These are phyloP conservation scores for Asteroscopus sphinx DNA, from an alignment of 2,888 invertebrate species.

Conservation along the genomic window DNA sequence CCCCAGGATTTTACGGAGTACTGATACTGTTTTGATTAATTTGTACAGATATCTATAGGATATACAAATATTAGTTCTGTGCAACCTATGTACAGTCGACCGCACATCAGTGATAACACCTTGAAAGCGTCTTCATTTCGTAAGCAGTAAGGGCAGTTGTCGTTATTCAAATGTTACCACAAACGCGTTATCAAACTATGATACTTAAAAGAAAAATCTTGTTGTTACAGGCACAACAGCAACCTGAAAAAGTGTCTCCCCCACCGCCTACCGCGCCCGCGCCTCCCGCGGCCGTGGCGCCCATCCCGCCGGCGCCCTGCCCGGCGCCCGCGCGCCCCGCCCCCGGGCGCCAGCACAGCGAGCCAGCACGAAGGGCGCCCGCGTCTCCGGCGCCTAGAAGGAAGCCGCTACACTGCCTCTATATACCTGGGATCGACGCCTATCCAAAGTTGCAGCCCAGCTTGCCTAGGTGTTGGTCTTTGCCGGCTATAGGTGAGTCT, in stretches of 20 bases:
- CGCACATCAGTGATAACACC: too few relatives aligned
- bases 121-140: too few relatives aligned
- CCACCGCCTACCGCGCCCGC: slow-evolving; percentile 20
- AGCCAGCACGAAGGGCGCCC: slow-evolving; percentile 15
- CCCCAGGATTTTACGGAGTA: too few relatives aligned
- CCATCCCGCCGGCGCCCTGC: slow-evolving; percentile 9
- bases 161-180: too few relatives aligned
- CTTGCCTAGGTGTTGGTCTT: slow-evolving; percentile 93
- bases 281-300: slow-evolving; percentile 1
- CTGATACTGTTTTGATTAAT: too few relatives aligned
- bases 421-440: slow-evolving; percentile 95
- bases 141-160: too few relatives aligned
- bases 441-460: slow-evolving; percentile 92
- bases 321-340: slow-evolving; percentile 7
- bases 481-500: slow-evolving; percentile 91
- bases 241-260: slow-evolving; percentile 40
- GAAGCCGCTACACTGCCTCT: slow-evolving; percentile 88
- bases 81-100: too few relatives aligned
- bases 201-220: slow-evolving; percentile 1
- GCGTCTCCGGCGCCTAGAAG: slow-evolving; percentile 39
- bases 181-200: too few relatives aligned
- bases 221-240: slow-evolving; percentile 42
- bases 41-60: too few relatives aligned
- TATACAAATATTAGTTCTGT: too few relatives aligned
- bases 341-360: slow-evolving; percentile 21